A percentile compares a stretch with the other conserved stretches of the same genome.
Evolutionary conservation across 2,113 vertebrate genomes (phyloP).

Genomic region (Bombycilla garrulus): DNA sequence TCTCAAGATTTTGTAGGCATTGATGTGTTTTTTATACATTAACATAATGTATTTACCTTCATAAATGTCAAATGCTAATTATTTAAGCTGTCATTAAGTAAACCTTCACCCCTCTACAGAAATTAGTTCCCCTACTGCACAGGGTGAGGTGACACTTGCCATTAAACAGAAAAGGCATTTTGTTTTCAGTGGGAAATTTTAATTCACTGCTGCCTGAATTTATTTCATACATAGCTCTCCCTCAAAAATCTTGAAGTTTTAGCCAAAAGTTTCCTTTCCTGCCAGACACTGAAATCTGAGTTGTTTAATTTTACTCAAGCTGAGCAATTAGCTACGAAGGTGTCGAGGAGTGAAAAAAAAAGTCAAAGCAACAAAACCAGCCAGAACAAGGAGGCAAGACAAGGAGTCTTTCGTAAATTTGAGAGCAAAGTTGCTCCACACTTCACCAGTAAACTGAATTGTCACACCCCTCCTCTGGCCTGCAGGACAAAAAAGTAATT

Average conservation of each 20-base stretch:
- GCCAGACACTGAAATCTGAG: background rate
- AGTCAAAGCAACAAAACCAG: background rate
- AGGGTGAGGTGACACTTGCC: background rate
- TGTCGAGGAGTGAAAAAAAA: background rate
- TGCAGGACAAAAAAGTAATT: no score
- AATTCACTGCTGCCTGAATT: constrained; percentile 37
- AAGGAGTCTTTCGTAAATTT: constrained; percentile 25
- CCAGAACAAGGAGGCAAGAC: background rate
- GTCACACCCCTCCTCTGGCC: background rate
- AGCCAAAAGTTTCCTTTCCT: constrained; percentile 51
- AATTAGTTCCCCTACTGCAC: background rate
- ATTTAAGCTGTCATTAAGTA: background rate
- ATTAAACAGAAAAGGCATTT: background rate
- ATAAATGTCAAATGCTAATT: background rate
- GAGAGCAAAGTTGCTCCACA: constrained; percentile 10
- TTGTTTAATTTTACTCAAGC: background rate
- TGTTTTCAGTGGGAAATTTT: constrained; percentile 10
- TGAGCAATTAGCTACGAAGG: background rate
- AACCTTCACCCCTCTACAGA: background rate
- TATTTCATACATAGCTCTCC: background rate
- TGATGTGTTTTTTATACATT: background rate
- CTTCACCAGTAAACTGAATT: constrained; percentile 41
- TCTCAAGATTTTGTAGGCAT: background rate
- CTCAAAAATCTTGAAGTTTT: constrained; percentile 48
- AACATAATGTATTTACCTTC: background rate